These are phyloP conservation scores for Nothocercus julius DNA, from an alignment of 2,113 vertebrate species.

Conservation along the genomic window DNA sequence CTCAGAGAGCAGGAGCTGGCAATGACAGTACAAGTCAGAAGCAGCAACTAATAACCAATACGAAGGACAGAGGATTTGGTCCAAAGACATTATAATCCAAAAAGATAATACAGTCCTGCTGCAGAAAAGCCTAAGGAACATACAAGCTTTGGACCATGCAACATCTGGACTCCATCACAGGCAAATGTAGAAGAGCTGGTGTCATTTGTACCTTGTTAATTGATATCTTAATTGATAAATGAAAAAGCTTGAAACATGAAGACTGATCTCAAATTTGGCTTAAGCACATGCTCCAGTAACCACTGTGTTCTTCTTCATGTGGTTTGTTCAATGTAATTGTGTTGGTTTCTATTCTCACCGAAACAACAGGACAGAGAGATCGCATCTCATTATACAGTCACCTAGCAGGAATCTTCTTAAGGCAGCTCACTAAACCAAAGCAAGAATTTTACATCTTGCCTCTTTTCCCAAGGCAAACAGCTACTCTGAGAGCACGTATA, in stretches of 20 bases:
- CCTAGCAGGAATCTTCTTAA: neutral
- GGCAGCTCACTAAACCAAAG: neutral
- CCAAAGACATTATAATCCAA: neutral
- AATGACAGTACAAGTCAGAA: neutral
- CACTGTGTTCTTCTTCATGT: rapidly evolving
- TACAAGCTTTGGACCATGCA: neutral
- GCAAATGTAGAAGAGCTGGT: neutral
- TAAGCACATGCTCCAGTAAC: neutral
- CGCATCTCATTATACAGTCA: rapidly evolving
- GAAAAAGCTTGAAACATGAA: neutral
- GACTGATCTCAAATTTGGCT: neutral
- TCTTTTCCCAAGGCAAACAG: neutral
- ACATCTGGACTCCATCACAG: neutral
- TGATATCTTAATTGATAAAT: neutral
- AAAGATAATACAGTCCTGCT: neutral
- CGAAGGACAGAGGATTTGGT: neutral
- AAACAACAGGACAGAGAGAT: neutral
- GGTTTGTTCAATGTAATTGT: neutral
- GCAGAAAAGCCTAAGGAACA: neutral
- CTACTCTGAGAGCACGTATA: neutral
- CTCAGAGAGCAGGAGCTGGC: neutral
- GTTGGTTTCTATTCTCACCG: neutral
- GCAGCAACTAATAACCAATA: neutral
- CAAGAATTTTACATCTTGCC: neutral
- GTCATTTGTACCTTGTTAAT: neutral